Conservation (phyloP, 2,113 vertebrate genomes). For the Eulemur rufifrons region DNA sequence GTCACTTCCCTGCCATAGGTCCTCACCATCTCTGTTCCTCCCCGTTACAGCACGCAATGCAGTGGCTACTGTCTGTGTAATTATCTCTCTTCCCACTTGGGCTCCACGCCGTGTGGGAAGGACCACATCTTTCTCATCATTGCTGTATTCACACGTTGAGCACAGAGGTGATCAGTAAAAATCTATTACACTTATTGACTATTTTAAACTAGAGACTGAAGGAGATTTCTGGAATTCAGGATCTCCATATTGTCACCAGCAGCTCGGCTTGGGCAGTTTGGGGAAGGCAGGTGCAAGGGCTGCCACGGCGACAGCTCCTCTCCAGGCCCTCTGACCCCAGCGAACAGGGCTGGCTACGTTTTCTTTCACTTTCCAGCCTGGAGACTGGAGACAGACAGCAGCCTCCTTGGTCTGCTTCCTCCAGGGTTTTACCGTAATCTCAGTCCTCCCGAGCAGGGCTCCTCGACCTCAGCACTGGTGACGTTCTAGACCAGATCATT, state of each 20-base stretch:
- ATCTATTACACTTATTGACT: not conserved
- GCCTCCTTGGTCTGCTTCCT: not conserved
- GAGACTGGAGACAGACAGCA: not conserved
- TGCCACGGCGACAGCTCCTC: fast-evolving
- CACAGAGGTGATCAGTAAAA: not conserved
- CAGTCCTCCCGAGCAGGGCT: not conserved
- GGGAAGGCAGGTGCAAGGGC: not conserved
- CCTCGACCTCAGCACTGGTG: fast-evolving
- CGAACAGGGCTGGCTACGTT: not conserved
- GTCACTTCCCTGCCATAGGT: not conserved
- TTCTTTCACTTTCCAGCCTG: not conserved
- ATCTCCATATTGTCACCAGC: not conserved
- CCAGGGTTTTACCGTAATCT: not conserved
- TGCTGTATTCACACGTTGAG: not conserved
- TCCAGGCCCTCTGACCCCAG: not conserved
- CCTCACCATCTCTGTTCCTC: not conserved
- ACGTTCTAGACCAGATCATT: not conserved
- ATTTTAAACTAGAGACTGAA: not conserved
- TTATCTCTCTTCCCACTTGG: not conserved
- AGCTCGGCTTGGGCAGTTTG: not conserved
- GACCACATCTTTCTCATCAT: not conserved
- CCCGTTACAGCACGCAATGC: too few relatives aligned
- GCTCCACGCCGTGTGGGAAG: not conserved
- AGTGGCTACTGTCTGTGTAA: not conserved
- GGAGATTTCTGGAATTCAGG: not conserved